phyloP scores from a whole-genome alignment of 92 coral and sea anemone genomes.

The Zoanthus gigantus region DNA sequence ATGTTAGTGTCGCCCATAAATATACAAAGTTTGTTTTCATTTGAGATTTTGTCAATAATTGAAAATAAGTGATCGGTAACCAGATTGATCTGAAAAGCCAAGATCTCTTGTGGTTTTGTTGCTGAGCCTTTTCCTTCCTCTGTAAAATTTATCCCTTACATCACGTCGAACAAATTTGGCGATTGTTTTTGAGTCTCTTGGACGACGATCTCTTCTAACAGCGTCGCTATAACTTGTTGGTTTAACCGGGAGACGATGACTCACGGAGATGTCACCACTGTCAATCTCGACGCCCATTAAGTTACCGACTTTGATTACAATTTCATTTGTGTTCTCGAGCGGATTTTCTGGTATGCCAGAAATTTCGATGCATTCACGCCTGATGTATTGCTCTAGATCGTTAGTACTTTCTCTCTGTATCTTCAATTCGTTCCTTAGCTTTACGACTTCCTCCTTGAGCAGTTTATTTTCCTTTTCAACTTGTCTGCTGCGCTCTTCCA shows the following conservation, averaged over 20 bases:
- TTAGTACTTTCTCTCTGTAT: too few relatives aligned
- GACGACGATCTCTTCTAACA: neutral
- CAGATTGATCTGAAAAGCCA: too few relatives aligned
- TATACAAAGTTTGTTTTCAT: too few relatives aligned
- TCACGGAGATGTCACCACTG: neutral
- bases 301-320: neutral
- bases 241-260: neutral
- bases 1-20: too few relatives aligned
- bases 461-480: neutral
- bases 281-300: neutral
- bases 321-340: neutral
- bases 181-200: neutral
- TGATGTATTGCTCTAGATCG: too few relatives aligned
- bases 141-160: neutral
- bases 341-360: neutral
- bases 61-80: too few relatives aligned
- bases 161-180: slow-evolving; percentile 13
- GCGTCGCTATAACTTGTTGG: too few relatives aligned
- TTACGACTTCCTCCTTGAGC: neutral
- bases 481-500: slow-evolving; percentile 23
- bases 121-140: neutral
- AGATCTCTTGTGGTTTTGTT: too few relatives aligned
- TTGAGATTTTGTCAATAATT: too few relatives aligned
- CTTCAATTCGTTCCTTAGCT: too few relatives aligned
- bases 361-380: neutral